Evolutionary conservation across 1,140 invertebrate genomes (phyloP).

Genomic region (Drosophila ananassae): DNA sequence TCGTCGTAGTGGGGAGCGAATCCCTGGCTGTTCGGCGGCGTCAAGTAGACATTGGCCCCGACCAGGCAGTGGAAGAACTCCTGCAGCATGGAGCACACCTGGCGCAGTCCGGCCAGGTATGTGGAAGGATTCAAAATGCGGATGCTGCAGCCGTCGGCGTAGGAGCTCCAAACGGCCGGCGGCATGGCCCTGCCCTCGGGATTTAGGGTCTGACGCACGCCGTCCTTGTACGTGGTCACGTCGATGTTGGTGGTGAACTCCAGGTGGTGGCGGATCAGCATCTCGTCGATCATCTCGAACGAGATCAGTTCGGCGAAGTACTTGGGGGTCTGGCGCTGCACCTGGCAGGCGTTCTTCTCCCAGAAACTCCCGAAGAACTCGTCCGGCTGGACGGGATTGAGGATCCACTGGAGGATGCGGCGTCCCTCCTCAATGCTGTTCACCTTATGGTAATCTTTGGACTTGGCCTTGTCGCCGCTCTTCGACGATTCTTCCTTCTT

Average conservation of each 20-base stretch:
- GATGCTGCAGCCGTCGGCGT: slow-evolving; percentile 94
- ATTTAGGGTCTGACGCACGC: slow-evolving; percentile 92
- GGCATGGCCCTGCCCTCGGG: slow-evolving; percentile 90
- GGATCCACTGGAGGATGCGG: slow-evolving; percentile 89
- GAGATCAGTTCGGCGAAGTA: slow-evolving; percentile 92
- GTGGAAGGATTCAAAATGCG: slow-evolving; percentile 97
- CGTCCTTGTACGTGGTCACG: slow-evolving; percentile 93
- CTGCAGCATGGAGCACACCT: slow-evolving; percentile 91
- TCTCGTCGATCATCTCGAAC: slow-evolving; percentile 90
- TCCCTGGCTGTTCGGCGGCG: slow-evolving; percentile 97
- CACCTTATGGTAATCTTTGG: slow-evolving; percentile 24
- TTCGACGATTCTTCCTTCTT: neutral
- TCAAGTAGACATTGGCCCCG: slow-evolving; percentile 97
- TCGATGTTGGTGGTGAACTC: slow-evolving; percentile 95
- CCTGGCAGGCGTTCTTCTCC: slow-evolving; percentile 92
- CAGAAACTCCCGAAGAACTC: slow-evolving; percentile 89
- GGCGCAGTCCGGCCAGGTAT: slow-evolving; percentile 88
- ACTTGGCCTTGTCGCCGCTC: neutral
- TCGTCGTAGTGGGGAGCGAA: slow-evolving; percentile 99
- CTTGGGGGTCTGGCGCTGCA: slow-evolving; percentile 87
- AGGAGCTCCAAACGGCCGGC: slow-evolving; percentile 95
- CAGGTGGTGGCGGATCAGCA: slow-evolving; percentile 90
- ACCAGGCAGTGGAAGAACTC: slow-evolving; percentile 97
- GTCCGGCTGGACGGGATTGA: slow-evolving; percentile 87
- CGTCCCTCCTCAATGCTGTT: slow-evolving; percentile 86